Conservation (phyloP, 1,140 invertebrate species). For the Drosophila subpulchrella region DNA sequence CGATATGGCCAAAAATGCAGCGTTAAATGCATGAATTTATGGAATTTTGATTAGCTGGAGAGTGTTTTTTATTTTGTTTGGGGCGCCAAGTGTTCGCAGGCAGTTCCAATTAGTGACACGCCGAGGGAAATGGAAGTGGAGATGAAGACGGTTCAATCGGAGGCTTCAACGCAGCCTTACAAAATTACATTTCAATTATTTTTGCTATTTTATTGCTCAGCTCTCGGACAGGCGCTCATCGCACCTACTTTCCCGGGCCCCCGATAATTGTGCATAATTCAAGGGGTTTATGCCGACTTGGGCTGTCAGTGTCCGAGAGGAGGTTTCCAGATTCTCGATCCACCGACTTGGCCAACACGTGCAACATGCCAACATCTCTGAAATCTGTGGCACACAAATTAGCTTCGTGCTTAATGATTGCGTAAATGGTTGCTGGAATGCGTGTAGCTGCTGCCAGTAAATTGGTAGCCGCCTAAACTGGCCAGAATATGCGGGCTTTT, state of each 20-base stretch:
- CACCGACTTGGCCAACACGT: constrained; percentile 54
- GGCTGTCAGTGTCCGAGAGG: constrained; percentile 48
- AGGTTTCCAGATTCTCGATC: constrained; percentile 8
- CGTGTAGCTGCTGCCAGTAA: constrained; percentile 72
- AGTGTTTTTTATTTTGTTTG: constrained; percentile 10
- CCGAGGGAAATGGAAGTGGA: constrained; percentile 12
- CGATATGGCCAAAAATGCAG: constrained; percentile 47
- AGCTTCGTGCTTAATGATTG: constrained; percentile 80
- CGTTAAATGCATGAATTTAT: constrained; percentile 66
- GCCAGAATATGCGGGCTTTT: constrained; percentile 16
- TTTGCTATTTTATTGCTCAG: constrained; percentile 71
- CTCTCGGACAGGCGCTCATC: constrained; percentile 59
- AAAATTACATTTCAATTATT: constrained; percentile 82
- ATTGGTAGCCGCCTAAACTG: constrained; percentile 30
- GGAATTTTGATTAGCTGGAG: constrained; percentile 72
- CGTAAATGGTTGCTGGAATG: constrained; percentile 80
- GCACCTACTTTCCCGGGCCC: constrained; percentile 74
- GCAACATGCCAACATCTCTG: constrained; percentile 54
- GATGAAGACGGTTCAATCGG: constrained; percentile 62
- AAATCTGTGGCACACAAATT: constrained; percentile 73
- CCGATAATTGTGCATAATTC: constrained; percentile 80
- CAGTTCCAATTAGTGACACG: constrained; percentile 66
- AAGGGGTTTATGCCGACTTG: constrained; percentile 72
- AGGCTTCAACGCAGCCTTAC: constrained; percentile 47
- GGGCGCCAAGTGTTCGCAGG: constrained; percentile 44